Base-by-base conservation (phyloP, 92 coral and sea anemone species). In the Zoanthus gigantus region DNA sequence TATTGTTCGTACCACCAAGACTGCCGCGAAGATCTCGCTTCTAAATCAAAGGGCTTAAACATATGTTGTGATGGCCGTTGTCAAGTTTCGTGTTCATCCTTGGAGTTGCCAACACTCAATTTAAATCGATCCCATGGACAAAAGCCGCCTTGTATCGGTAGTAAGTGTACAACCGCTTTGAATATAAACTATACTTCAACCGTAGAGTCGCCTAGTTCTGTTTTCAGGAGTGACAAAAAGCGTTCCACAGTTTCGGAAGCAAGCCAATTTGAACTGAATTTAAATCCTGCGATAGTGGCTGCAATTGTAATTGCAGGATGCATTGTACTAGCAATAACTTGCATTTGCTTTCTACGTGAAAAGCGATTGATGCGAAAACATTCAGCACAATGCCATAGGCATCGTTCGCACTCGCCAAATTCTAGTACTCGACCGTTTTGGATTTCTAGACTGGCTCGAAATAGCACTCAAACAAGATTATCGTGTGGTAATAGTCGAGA, bases 251-350 rank as follows among this genome's bases (percentile, higher is more conserved):
- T 6, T 63, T 46, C 85, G 56, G 56, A 50, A 29, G 7, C 54
- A 61, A 80, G 84, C 42, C 56, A 7, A 65, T 28, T 34, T 44
- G 75, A 81, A 65, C 50, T 67, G 15, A 13, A n/a, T 23, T 67
- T 81, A 63, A 81, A 81, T 54, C 85, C 85, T 13, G 76, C 85
- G 0, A 81, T 81, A n/a, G 30, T 81, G 44, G 85, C 76, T 7
- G 85, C 85, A 47, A 81, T 81, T 8, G 85, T 81, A n/a, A 81
- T 81, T 66, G 85, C 85, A 0, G 85, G 85, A 10, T 81, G 85
- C 23, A 81, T 81, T 12, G 85, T 81, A 1, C 44, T 81, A 6
- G 67, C 85, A 66, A 65, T 81, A 48, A 66, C 85, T 65, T 67
- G 85, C 10, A 66, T 81, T 45, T 81, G 85, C 45, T 67, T 81